Evolutionary conservation across 2,113 vertebrate species (phyloP).

Genomic region (Taurulus bubalis): DNA sequence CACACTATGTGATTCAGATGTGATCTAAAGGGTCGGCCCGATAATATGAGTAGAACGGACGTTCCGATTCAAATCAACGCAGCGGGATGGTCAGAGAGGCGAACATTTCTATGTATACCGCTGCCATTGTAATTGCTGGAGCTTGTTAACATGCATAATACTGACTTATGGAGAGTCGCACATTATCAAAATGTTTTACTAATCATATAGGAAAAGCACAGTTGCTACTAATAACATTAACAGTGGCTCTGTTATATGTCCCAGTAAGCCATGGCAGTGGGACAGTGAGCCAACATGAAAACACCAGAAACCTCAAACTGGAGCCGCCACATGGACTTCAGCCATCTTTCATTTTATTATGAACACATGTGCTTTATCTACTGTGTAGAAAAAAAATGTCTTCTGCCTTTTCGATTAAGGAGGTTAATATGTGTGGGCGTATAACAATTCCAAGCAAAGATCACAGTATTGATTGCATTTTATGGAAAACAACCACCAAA

Average conservation of each 20-base stretch:
- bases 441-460: not conserved
- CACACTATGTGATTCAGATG: conserved; percentile 9
- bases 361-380: not conserved
- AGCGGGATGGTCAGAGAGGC: not conserved
- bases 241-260: no score
- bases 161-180: not conserved
- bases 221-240: no score
- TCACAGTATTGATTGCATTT: not conserved
- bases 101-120: not conserved
- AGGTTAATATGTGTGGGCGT: not conserved
- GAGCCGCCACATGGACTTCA: not conserved
- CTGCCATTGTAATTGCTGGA: not conserved
- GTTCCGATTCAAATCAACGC: not conserved
- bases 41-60: not conserved
- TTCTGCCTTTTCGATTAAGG: not conserved
- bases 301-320: not conserved
- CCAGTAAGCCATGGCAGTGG: no score
- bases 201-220: no score
- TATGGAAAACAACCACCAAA: not conserved
- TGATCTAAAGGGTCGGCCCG: not conserved
- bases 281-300: not conserved
- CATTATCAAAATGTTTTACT: no score
- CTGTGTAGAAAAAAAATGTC: not conserved
- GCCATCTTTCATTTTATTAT: not conserved
- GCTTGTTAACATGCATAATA: not conserved